Conservation (phyloP, 1,140 invertebrate genomes). For the Achatina immaculata region DNA sequence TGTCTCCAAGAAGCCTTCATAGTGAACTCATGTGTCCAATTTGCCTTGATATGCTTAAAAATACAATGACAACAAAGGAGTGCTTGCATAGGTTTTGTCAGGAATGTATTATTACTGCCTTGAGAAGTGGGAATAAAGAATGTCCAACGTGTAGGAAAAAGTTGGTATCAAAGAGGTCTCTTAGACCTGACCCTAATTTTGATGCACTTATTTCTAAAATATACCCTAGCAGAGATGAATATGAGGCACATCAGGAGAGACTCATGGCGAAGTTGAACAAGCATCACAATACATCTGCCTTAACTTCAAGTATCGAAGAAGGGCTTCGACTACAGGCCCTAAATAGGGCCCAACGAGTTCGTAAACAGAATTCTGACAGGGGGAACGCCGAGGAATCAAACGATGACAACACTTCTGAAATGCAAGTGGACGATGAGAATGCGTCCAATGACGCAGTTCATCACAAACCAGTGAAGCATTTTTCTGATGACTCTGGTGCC, state of each 20-base stretch:
- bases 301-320: conserved; percentile 95
- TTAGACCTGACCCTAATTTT: conserved; percentile 98
- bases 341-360: conserved; percentile 77
- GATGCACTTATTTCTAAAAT: conserved; percentile 98
- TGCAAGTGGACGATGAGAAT: conserved; percentile 23
- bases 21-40: conserved; percentile 99
- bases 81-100: conserved; percentile 98
- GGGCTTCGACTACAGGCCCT: conserved; percentile 94
- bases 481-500: conserved; percentile 74
- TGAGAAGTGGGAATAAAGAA: conserved; percentile 98
- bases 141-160: conserved; percentile 99
- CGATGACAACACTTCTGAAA: conserved; percentile 22
- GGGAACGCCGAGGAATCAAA: conserved; percentile 30
- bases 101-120: conserved; percentile 97
- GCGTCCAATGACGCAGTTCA: conserved; percentile 56
- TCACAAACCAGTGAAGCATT: conserved; percentile 64
- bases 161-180: conserved; percentile 94
- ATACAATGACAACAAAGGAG: conserved; percentile 99
- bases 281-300: conserved; percentile 83
- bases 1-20: conserved; percentile 94
- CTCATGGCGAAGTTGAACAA: conserved; percentile 95
- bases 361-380: conserved; percentile 62
- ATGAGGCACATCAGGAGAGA: conserved; percentile 94
- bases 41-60: conserved; percentile 98
- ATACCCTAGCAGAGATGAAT: conserved; percentile 96